These are phyloP conservation scores for Spatulosminthurus flaviceps DNA, from an alignment of 2,888 invertebrate genomes.

Conservation along the genomic window DNA sequence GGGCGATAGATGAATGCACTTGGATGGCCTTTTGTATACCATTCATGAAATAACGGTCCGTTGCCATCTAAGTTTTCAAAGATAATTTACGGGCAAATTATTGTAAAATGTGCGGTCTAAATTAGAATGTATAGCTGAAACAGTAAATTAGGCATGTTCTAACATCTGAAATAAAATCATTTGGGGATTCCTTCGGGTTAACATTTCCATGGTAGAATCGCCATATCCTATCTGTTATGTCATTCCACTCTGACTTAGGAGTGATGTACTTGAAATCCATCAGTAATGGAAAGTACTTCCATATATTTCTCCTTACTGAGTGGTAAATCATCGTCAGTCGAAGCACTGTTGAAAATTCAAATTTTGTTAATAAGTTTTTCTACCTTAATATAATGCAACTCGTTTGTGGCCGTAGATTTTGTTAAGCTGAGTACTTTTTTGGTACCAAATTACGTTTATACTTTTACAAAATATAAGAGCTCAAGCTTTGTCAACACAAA, in stretches of 20 bases:
- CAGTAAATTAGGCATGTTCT: background rate
- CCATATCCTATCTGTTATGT: conserved; percentile 32
- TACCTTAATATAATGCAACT: no score
- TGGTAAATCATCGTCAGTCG: background rate
- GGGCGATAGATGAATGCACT: conserved; percentile 56
- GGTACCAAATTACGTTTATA: no score
- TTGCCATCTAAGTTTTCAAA: conserved; percentile 53
- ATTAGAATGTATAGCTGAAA: no score
- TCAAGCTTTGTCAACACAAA: background rate
- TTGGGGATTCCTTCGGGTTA: background rate
- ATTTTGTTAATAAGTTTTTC: background rate
- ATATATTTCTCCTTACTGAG: background rate
- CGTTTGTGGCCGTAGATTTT: no score
- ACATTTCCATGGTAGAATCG: conserved; percentile 28
- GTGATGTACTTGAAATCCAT: conserved; percentile 16
- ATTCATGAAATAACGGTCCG: conserved; percentile 53
- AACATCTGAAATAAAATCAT: conserved; percentile 21
- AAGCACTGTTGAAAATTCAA: background rate
- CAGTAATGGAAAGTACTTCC: conserved; percentile 14
- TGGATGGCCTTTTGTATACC: conserved; percentile 54
- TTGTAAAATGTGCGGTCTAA: no score
- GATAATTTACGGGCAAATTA: no score
- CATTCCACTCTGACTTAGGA: background rate
- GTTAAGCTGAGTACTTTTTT: no score
- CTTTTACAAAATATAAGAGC: no score